Base-by-base conservation (phyloP, 2,797 vertebrate genomes). In the Dendrocincla tyrannina region DNA sequence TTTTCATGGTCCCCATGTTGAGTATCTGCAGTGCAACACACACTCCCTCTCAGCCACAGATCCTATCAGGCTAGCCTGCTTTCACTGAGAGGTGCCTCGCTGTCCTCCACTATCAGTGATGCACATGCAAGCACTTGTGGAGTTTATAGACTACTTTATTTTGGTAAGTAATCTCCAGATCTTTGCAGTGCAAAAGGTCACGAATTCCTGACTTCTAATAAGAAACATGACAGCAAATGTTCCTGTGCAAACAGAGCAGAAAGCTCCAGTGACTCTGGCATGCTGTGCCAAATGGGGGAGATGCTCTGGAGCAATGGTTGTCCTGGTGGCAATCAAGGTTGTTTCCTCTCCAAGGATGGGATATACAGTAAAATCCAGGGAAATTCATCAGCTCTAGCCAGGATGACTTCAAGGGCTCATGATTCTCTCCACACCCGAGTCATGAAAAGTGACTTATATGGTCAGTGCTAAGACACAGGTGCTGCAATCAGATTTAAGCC, bases 131-230 rank as follows among this genome's bases (percentile, higher is more conserved):
- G 82, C 68, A 66, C 56, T 82, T 91, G 55, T 53, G 58, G 56
- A 85, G 63, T 93, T 95, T 60, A 64, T 49, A 81, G 67, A 49
- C 59, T 55, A 39, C 64, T 92, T 79, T 77, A 78, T 90, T 95
- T 94, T 73, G 66, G 64, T 82, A 69, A 84, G 80, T 78, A 88
- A 91, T 96, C 95, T 96, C 37, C 44, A 79, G 66, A 88, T 92
- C 93, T 94, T 33, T 67, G 37, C 42, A n/a, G n/a, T 79, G 56
- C 24, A 72, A 89, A 94, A 96, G 91, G 85, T 93, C 91, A 73
- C 4, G 23, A 75, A 83, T 86, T 94, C 64, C 66, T 37, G n/a
- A 44, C 32, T 87, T 67, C 88, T 80, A 76, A 47, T n/a, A 73
- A 70, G 77, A 87, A 81, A 58, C 18, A 32, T 1, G 11, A 30